phyloP scores from a whole-genome alignment of 2,113 vertebrate species.

The Rhagologus leucostigma region DNA sequence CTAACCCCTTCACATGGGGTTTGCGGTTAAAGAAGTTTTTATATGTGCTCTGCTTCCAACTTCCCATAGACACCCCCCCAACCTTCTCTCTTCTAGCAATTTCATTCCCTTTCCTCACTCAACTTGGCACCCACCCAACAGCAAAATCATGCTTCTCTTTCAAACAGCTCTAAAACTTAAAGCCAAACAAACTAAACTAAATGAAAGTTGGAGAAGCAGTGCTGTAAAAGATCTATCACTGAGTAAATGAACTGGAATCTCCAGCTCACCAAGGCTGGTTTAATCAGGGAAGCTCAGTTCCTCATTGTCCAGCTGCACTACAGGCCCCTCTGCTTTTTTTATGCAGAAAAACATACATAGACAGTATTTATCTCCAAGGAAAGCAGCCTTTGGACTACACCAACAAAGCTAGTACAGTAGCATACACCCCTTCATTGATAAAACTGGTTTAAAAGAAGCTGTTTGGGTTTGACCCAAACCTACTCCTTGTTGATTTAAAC shows the following conservation, averaged over 20 bases:
- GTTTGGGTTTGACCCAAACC: background rate
- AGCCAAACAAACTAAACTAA: conserved; percentile 7
- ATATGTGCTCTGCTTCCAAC: background rate
- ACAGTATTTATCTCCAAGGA: background rate
- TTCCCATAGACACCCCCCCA: background rate
- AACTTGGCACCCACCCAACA: background rate
- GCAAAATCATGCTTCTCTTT: background rate
- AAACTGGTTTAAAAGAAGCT: background rate
- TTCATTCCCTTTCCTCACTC: background rate
- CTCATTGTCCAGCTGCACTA: background rate
- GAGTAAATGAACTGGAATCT: background rate
- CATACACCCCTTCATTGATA: background rate
- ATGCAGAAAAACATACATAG: background rate
- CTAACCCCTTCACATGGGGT: background rate
- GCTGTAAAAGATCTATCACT: background rate
- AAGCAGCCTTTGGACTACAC: background rate
- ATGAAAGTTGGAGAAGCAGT: background rate
- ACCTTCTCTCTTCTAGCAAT: background rate
- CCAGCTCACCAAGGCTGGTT: background rate
- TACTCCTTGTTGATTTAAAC: background rate
- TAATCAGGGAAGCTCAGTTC: conserved; percentile 2
- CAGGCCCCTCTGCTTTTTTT: background rate
- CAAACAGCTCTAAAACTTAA: background rate
- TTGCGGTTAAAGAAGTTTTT: background rate
- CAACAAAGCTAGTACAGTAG: background rate